Conservation (phyloP, 2,797 vertebrate genomes). For the Mormyrops attenuatus region DNA sequence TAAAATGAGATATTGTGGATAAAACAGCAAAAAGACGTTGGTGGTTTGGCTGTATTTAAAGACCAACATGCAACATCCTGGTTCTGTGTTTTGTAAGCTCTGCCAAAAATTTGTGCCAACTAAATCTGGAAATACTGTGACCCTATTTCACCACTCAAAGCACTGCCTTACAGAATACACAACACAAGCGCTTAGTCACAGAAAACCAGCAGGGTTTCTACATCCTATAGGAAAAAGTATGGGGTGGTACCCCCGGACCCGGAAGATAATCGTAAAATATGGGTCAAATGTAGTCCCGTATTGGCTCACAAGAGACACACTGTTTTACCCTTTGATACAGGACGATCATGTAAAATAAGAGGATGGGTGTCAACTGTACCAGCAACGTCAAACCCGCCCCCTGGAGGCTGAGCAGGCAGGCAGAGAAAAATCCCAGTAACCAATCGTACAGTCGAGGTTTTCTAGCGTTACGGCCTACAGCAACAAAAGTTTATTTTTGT, state of each 20-base stretch:
- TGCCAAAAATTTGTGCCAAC: not conserved
- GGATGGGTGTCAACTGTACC: not conserved
- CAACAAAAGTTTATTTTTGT: not conserved
- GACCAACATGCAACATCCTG: not conserved
- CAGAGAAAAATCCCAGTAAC: not conserved
- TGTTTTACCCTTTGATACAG: not conserved
- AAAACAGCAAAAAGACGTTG: not conserved
- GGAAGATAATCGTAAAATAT: not conserved
- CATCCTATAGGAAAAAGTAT: not conserved
- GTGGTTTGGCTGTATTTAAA: not conserved
- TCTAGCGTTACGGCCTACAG: not conserved
- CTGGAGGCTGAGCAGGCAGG: not conserved
- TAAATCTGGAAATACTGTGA: not conserved
- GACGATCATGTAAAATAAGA: not conserved
- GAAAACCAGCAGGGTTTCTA: not conserved
- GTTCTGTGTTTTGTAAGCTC: not conserved
- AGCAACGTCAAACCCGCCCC: not conserved
- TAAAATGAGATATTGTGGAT: not conserved
- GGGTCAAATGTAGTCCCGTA: not conserved
- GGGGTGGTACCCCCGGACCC: not conserved
- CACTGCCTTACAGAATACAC: not conserved
- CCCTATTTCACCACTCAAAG: not conserved
- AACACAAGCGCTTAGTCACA: not conserved
- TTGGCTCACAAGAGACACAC: not conserved
- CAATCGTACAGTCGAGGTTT: not conserved